These are phyloP conservation scores for Lysandra coridon DNA, from an alignment of 2,888 invertebrate genomes.

Conservation along the genomic window DNA sequence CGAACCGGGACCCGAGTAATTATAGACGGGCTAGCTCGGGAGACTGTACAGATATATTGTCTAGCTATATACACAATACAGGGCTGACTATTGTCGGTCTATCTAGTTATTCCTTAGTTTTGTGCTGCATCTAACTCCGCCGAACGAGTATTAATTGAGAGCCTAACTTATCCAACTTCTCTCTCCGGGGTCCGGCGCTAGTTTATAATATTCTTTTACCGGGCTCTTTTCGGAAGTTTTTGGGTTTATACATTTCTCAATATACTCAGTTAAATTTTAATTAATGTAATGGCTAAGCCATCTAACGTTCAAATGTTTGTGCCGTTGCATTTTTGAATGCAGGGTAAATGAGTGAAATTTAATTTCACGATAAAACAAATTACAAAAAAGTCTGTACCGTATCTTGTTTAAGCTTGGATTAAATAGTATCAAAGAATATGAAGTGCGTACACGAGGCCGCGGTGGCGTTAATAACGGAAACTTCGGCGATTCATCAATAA, in stretches of 20 bases:
- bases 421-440: background rate
- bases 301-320: too few species aligned
- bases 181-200: background rate
- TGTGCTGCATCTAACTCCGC: background rate
- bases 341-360: too few species aligned
- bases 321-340: too few species aligned
- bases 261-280: background rate
- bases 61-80: background rate
- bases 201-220: slow-evolving; percentile 1
- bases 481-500: background rate
- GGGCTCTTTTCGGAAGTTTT: background rate
- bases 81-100: background rate
- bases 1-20: background rate
- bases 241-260: background rate
- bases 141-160: background rate
- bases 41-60: background rate
- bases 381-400: too few species aligned
- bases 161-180: background rate
- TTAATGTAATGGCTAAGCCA: too few species aligned
- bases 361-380: too few species aligned
- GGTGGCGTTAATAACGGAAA: background rate
- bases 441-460: background rate
- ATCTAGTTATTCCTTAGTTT: background rate
- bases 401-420: too few species aligned
- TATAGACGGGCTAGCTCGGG: background rate